Evolutionary conservation across 2,888 invertebrate genomes (phyloP), one percentile per base, ranked within the genome.

Genomic region (Chrysopilus asiliformis): DNA sequence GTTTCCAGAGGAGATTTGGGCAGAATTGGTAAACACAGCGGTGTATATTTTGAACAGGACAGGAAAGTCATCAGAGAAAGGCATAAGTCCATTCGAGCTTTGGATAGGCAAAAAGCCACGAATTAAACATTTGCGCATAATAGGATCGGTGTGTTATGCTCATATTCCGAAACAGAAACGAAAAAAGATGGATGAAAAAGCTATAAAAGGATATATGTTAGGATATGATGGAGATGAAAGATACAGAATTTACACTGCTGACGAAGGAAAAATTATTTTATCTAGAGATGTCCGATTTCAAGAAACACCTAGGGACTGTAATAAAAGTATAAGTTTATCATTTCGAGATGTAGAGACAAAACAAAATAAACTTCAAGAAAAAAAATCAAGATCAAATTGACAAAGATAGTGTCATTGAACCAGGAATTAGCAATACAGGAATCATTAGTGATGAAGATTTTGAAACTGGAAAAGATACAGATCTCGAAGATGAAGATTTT

Each of bases 131-230:
- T 18, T 45, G 12, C 20, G 39, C 12, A 36, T 41, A 7, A 34
- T 44, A 36, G 42, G 38, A 22, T 40, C 32, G 2, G 17, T 25
- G 10, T 39, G 40, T 14, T 43, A 20, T 28, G 24, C 12, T 15
- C 39, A 42, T 20, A 20, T 45, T 12, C 45, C 45, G 28, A 14
- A 6, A 8, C 31, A 45, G 16, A 43, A 43, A 36, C 17, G 42
- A 30, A 39, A 18, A 17, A 43, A 40, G 29, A 34, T 40, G 36
- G 42, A 42, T n/a, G 12, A 30, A 10, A 22, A 22, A 10, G 22
- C 10, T 8, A 10, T 22, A 22, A 22, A 22, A 22, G 22, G 7
- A 22, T 22, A 8, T 10, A 7, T 22, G 7, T 7, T 10, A 8
- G 40, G 40, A 13, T 40, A 43, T 32, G 35, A 40, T 38, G 40